Conservation (phyloP, 1,140 invertebrate species). For the Mya arenaria region DNA sequence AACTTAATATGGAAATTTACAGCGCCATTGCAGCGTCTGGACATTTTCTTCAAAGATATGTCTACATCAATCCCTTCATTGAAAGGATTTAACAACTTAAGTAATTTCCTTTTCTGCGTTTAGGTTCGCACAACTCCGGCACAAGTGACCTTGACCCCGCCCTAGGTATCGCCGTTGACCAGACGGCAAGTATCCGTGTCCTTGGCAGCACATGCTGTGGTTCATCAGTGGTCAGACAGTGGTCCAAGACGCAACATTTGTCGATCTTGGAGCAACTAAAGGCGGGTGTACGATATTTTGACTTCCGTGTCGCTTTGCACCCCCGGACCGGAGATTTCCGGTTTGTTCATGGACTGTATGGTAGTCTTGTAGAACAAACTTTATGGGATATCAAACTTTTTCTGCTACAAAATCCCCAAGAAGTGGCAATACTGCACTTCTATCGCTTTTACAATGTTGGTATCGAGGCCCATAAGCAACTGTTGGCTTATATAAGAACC, state of each 20-base stretch:
- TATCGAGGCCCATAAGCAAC: constrained; percentile 84
- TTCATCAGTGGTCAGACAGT: constrained; percentile 81
- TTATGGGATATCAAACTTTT: constrained; percentile 86
- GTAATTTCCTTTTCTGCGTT: constrained; percentile 17
- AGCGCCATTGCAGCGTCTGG: no score
- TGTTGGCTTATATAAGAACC: constrained; percentile 85
- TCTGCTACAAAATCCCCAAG: constrained; percentile 85
- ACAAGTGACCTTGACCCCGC: constrained; percentile 53
- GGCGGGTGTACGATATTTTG: constrained; percentile 90
- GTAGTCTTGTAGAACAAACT: constrained; percentile 85
- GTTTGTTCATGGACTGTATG: constrained; percentile 90
- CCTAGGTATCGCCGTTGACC: constrained; percentile 58
- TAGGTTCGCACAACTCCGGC: constrained; percentile 66
- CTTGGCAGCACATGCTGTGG: constrained; percentile 54
- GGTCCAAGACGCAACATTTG: constrained; percentile 88
- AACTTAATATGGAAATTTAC: no score
- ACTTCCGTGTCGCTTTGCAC: constrained; percentile 87
- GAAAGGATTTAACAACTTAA: no score
- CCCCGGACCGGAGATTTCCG: constrained; percentile 84
- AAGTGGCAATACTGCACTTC: constrained; percentile 91
- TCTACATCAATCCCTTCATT: no score
- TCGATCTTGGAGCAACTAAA: constrained; percentile 87
- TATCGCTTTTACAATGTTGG: constrained; percentile 92
- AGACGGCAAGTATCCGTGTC: constrained; percentile 33
- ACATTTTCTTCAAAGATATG: no score